Conservation (phyloP, 2,113 vertebrate genomes). For the Sphaerodactylus townsendi region DNA sequence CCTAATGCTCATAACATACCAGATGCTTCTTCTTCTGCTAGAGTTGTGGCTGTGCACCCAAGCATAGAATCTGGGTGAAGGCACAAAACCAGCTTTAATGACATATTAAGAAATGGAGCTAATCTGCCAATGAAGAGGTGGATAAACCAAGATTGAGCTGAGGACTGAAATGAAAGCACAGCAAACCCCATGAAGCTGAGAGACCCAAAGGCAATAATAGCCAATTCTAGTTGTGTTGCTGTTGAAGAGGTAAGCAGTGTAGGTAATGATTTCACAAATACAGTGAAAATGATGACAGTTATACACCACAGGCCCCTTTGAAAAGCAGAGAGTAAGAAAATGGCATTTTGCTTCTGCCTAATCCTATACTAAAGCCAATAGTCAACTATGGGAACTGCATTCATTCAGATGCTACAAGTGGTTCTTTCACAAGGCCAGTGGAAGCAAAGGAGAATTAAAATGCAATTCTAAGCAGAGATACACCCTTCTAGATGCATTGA, state of each 20-base stretch:
- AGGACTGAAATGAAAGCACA: not conserved
- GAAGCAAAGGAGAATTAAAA: conserved; percentile 22
- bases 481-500: too few species aligned
- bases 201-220: not conserved
- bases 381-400: not conserved
- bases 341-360: not conserved
- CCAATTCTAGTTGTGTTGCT: not conserved
- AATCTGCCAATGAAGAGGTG: not conserved
- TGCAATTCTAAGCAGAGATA: not conserved
- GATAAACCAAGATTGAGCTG: not conserved
- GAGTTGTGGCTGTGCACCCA: not conserved
- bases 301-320: not conserved
- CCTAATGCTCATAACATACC: not conserved
- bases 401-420: not conserved
- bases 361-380: not conserved
- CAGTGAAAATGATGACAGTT: not conserved
- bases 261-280: not conserved
- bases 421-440: not conserved
- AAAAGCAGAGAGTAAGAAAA: not conserved
- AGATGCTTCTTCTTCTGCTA: conserved; percentile 4
- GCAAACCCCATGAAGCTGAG: not conserved
- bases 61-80: not conserved
- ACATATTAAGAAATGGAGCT: not conserved
- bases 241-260: not conserved
- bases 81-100: not conserved